A percentile compares a stretch with the other conserved stretches of the same genome.
Evolutionary conservation across 1,140 invertebrate genomes (phyloP).

Genomic region (Ectropis grisescens): DNA sequence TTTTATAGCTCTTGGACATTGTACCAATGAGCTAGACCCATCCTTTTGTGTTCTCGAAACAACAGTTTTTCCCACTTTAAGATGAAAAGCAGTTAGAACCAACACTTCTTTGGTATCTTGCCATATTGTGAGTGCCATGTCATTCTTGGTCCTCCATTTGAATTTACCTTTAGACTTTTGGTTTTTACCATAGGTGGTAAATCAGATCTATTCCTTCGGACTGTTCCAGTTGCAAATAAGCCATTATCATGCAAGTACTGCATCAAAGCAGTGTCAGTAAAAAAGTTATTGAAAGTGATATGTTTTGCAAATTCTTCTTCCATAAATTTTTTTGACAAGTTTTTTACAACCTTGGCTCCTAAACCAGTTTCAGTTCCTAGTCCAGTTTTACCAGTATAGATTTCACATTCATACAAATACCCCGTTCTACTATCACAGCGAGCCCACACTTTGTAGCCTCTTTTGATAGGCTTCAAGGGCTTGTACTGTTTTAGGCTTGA

Average conservation of each 20-base stretch:
- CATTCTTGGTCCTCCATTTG: constrained; percentile 13
- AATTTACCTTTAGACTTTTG: constrained; percentile 13
- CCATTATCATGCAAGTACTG: constrained; percentile 17
- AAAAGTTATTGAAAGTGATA: constrained; percentile 32
- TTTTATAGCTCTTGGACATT: constrained; percentile 15
- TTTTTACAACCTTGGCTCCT: constrained; percentile 34
- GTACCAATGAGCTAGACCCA: constrained; percentile 12
- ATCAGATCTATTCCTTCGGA: constrained; percentile 13
- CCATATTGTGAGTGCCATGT: constrained; percentile 16
- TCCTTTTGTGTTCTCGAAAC: constrained; percentile 22
- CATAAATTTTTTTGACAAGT: constrained; percentile 23
- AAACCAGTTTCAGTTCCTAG: constrained; percentile 26
- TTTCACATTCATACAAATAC: constrained; percentile 39
- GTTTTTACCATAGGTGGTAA: constrained; percentile 10
- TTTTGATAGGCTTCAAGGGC: constrained; percentile 41
- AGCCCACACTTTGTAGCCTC: constrained; percentile 34
- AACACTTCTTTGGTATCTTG: constrained; percentile 23
- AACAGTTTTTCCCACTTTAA: constrained; percentile 17
- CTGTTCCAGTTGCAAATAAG: constrained; percentile 15
- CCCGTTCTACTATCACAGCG: constrained; percentile 11
- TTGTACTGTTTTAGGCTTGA: constrained; percentile 38
- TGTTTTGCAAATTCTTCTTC: constrained; percentile 22
- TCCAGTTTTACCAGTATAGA: constrained; percentile 51
- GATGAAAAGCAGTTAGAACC: constrained; percentile 23
- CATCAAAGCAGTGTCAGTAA: constrained; percentile 24